Conservation (phyloP, 1,140 invertebrate genomes). For the Pogonomyrmex barbatus region DNA sequence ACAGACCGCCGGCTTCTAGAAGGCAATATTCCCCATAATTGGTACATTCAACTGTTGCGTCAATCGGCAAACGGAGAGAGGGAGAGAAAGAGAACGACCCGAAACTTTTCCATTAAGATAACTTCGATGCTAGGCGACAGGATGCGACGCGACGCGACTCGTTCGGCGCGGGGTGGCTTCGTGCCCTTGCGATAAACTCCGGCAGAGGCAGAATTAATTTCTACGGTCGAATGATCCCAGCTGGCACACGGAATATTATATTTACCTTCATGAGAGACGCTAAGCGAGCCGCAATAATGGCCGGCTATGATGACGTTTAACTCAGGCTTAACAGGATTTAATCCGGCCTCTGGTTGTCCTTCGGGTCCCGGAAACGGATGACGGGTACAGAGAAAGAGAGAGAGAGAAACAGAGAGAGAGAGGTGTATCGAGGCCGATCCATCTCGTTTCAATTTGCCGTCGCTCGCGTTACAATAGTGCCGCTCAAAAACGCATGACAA, state of each 20-base stretch:
- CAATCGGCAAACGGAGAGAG: conserved; percentile 50
- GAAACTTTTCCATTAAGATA: conserved; percentile 64
- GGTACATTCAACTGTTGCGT: conserved; percentile 60
- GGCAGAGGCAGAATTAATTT: conserved; percentile 66
- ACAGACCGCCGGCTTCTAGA: conserved; percentile 33
- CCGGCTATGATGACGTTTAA: conserved; percentile 71
- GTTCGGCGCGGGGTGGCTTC: conserved; percentile 25
- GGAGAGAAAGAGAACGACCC: conserved; percentile 10
- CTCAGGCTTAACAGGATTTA: conserved; percentile 73
- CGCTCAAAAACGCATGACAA: conserved; percentile 41
- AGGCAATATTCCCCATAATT: conserved; percentile 55
- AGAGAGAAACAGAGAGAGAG: background rate
- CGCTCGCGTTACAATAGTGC: conserved; percentile 47
- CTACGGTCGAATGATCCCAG: conserved; percentile 66
- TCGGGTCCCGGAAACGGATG: conserved; percentile 64
- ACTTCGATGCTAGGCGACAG: conserved; percentile 20
- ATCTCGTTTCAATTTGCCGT: conserved; percentile 67
- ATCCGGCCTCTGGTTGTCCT: conserved; percentile 50
- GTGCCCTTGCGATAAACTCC: conserved; percentile 19
- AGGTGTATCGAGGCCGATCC: conserved; percentile 62
- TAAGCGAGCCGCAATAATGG: conserved; percentile 71
- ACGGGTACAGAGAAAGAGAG: background rate
- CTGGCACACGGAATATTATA: conserved; percentile 70
- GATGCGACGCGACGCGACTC: conserved; percentile 11
- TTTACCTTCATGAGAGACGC: conserved; percentile 70